Evolutionary conservation across 2,113 vertebrate genomes (phyloP).

Genomic region (Cochlearius cochlearius): DNA sequence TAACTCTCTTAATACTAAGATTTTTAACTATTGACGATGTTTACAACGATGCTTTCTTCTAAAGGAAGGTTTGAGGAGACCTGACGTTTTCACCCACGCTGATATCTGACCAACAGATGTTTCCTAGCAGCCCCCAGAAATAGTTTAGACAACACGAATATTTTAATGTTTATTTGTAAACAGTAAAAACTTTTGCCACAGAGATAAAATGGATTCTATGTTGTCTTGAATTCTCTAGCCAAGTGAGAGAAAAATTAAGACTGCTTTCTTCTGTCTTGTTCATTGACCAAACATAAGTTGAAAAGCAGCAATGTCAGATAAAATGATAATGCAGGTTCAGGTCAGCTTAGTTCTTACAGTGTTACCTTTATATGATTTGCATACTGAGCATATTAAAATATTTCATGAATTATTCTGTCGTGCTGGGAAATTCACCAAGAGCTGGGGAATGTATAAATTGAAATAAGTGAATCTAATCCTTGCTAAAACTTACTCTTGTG

Average conservation of each 20-base stretch:
- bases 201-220: background rate
- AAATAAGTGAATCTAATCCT: background rate
- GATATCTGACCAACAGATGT: background rate
- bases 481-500: background rate
- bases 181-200: background rate
- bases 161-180: background rate
- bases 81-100: background rate
- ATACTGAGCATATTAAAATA: background rate
- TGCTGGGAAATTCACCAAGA: background rate
- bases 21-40: background rate
- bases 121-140: background rate
- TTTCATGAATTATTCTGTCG: background rate
- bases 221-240: background rate
- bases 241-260: background rate
- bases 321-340: background rate
- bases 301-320: background rate
- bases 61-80: background rate
- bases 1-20: background rate
- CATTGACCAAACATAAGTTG: background rate
- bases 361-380: background rate
- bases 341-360: background rate
- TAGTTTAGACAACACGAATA: background rate
- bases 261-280: background rate
- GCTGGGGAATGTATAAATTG: background rate
- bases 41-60: background rate